Base-by-base conservation (phyloP, 2,888 invertebrate species). In the Danaus chrysippus region DNA sequence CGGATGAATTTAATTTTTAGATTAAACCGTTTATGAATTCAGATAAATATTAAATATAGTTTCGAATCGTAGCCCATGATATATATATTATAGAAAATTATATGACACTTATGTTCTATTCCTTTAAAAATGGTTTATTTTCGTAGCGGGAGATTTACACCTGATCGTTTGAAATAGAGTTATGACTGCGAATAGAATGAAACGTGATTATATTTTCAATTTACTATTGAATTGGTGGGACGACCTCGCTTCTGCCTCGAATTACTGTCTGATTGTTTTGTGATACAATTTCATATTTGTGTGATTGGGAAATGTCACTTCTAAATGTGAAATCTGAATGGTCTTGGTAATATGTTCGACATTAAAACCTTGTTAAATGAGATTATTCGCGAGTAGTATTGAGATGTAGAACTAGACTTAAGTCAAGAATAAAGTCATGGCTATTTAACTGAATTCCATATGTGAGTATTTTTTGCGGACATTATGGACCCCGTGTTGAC, bases 151-250 rank as follows among this genome's bases (percentile, higher is more conserved):
- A 42, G 13, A 57, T 62, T 62, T 54, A 76, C 77, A 86, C 85
- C 86, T 85, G 85, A 65, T 68, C 63, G 70, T 67, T 67, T 58
- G 66, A 81, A 86, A 87, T 73, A 73, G 77, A 82, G 81, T 88
- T 87, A 86, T 66, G 71, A 70, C 72, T 62, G 54, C 76, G 87
- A 87, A 87, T 87, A 77, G 81, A 83, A 84, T 86, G 70, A 86
- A 86, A 85, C 60, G 75, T 78, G 76, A 89, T 89, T 87, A 88
- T 85, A 78, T 81, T 90, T 88, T 84, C 87, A 77, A 88, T 88
- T 89, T 86, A 80, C 76, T 73, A 77, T 72, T 76, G 82, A 86
- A 87, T 90, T 88, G 89, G 81, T 83, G 81, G 84, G 87, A 75
- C 77, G 82, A 71, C 62, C 59, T 59, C 70, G 74, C 73, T 76